Evolutionary conservation across 2,888 invertebrate species (phyloP).

Genomic region (Drosophila longiperda): DNA sequence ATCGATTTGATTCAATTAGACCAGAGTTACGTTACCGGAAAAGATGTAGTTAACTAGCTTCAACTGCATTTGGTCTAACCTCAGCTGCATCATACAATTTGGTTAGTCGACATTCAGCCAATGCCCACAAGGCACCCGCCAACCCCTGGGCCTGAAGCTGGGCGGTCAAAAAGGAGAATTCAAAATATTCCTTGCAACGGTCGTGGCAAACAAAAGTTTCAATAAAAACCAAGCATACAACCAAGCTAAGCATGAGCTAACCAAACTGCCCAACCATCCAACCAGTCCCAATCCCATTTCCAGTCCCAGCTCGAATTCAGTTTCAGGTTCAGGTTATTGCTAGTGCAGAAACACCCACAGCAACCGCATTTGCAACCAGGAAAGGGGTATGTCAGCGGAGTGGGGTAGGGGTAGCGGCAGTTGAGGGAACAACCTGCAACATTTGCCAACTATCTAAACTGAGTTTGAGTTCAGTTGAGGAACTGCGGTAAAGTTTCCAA

Average conservation of each 20-base stretch:
- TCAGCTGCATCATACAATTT: constrained; percentile 29
- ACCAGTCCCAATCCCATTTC: not conserved
- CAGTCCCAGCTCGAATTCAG: constrained; percentile 41
- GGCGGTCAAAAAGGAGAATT: constrained; percentile 45
- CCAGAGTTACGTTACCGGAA: not conserved
- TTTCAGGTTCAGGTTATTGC: constrained; percentile 30
- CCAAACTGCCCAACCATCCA: constrained; percentile 9
- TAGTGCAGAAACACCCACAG: constrained; percentile 71
- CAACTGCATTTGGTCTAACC: constrained; percentile 12
- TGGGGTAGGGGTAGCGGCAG: constrained; percentile 1
- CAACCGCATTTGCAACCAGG: constrained; percentile 65
- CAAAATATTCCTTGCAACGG: constrained; percentile 75
- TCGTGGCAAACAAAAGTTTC: constrained; percentile 77
- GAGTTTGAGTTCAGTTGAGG: constrained; percentile 75
- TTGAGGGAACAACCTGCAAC: constrained; percentile 45
- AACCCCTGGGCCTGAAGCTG: constrained; percentile 1
- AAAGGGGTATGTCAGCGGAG: not conserved
- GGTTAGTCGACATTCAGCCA: constrained; percentile 4
- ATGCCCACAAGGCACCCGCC: not conserved
- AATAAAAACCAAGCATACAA: constrained; percentile 72
- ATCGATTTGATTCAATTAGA: not conserved
- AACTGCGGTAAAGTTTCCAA: constrained; percentile 79
- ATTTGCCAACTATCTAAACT: constrained; percentile 78
- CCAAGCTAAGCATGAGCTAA: constrained; percentile 46
- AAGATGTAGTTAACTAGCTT: constrained; percentile 7